A percentile compares a stretch with the other conserved stretches of the same genome.
These are phyloP conservation scores for Protula sp. DNA, from an alignment of 2,888 invertebrate genomes.

Conservation along the genomic window DNA sequence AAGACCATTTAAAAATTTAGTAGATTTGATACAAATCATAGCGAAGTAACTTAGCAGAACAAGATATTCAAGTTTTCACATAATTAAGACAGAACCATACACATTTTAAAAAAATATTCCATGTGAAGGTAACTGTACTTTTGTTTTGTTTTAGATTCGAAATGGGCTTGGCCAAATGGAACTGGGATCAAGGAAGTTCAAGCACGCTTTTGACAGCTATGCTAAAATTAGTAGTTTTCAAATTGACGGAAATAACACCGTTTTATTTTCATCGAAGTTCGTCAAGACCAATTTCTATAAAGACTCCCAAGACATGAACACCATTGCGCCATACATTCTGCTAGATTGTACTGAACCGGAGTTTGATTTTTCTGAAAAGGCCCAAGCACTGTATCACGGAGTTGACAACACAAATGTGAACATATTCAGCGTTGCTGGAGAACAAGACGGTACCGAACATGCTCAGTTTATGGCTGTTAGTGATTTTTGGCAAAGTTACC, in stretches of 20 bases:
- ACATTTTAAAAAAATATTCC: too few relatives aligned
- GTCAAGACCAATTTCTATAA: not conserved
- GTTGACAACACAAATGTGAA: slow-evolving; percentile 1
- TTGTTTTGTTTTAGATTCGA: not conserved
- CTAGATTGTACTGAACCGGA: not conserved
- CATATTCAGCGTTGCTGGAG: not conserved
- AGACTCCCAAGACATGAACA: not conserved
- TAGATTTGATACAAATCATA: too few relatives aligned
- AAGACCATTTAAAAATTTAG: too few relatives aligned
- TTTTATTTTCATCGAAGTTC: not conserved
- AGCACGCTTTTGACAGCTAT: not conserved
- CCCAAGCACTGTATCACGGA: not conserved
- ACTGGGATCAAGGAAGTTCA: not conserved
- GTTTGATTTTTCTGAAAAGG: not conserved
- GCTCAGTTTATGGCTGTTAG: slow-evolving; percentile 28
- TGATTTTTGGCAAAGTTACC: slow-evolving; percentile 45
- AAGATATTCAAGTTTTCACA: too few relatives aligned
- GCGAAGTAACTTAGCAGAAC: too few relatives aligned
- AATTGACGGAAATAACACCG: not conserved
- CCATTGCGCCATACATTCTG: not conserved
- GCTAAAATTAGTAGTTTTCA: not conserved
- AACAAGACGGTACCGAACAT: not conserved
- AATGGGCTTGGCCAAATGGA: not conserved
- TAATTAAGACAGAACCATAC: too few relatives aligned
- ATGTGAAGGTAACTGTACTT: too few relatives aligned